Base-by-base conservation (phyloP, 92 coral and sea anemone genomes). In the Blastomussa wellsi region DNA sequence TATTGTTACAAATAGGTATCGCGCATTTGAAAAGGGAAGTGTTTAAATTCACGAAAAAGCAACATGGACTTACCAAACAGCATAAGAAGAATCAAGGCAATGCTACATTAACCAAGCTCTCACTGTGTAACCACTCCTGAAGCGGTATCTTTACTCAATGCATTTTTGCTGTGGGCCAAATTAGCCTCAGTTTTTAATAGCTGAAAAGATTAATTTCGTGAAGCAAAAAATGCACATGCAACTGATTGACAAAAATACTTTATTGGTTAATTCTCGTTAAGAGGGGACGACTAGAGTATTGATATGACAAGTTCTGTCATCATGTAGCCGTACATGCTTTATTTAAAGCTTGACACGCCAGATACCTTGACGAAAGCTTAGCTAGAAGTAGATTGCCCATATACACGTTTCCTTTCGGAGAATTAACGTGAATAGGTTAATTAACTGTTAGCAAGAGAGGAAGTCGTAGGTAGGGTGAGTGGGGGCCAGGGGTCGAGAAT, bases 61-160 rank as follows among this genome's bases (percentile, higher is more conserved):
- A 35, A 24, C 17, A 24, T 19, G 15, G 14, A 41, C 80, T 59
- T 76, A 83, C 87, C 79, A 82, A 44, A 48, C 38, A 81, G 44
- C 4, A 17, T 8, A 31, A 14, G 48, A 52, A 26, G 66, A 68
- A 48, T 52, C 48, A 36, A 15, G 68, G 49, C 24, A 68, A 15
- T 73, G 59, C 42, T 70, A 0, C 17, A 51, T 72, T 38, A 28
- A 20, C 72, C 64, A 29, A 60, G 86, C 57, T 74, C 64, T 57
- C 80, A 76, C 87, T 83, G 17, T 59, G 87, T 83, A 83, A 83
- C 87, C 87, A 59, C 87, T 59, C 87, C 87, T 83, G 37, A 19
- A 48, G 28, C 71, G 37, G 80, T 7, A 1, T 51, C 64, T 33
- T 68, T 29, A 11, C 39, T 64, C 7, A 80, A 72, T 51, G 86